A percentile compares a stretch with the other conserved stretches of the same genome.
phyloP scores from a whole-genome alignment of 2,113 vertebrate genomes.

The Toxostoma redivivum region DNA sequence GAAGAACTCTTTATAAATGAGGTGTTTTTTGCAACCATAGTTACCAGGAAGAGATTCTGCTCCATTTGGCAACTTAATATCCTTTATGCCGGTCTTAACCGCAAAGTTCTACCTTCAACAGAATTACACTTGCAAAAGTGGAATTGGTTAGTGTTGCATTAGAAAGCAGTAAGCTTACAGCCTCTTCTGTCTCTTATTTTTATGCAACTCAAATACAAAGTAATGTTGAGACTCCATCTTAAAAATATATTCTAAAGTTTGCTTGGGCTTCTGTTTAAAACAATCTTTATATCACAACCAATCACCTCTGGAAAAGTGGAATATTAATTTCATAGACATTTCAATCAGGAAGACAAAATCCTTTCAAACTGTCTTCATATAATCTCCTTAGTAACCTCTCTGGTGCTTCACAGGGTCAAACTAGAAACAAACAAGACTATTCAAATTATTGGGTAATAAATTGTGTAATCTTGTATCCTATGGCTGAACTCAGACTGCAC shows the following conservation, averaged over 20 bases:
- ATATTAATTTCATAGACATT: background rate
- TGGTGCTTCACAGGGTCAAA: background rate
- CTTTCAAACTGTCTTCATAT: background rate
- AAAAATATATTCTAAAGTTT: background rate
- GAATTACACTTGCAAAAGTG: background rate
- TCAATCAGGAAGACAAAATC: background rate
- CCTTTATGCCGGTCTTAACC: background rate
- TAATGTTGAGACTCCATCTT: background rate
- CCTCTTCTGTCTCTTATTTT: background rate
- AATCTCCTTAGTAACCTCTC: background rate
- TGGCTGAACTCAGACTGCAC: background rate
- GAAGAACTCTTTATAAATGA: background rate
- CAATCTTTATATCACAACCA: background rate
- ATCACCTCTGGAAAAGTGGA: background rate
- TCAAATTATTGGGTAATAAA: background rate
- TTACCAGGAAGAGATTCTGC: background rate
- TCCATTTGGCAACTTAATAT: background rate
- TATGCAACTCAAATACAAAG: background rate
- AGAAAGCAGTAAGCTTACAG: background rate
- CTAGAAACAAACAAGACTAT: background rate
- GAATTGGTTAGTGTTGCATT: background rate
- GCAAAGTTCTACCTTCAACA: background rate
- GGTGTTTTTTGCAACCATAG: rapidly evolving
- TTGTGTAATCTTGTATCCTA: background rate
- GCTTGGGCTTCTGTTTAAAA: background rate